Percentiles rank a stretch among this genome's conserved stretches.
Evolutionary conservation across 2,888 invertebrate species (phyloP).

Genomic region (Nowickia ferox): DNA sequence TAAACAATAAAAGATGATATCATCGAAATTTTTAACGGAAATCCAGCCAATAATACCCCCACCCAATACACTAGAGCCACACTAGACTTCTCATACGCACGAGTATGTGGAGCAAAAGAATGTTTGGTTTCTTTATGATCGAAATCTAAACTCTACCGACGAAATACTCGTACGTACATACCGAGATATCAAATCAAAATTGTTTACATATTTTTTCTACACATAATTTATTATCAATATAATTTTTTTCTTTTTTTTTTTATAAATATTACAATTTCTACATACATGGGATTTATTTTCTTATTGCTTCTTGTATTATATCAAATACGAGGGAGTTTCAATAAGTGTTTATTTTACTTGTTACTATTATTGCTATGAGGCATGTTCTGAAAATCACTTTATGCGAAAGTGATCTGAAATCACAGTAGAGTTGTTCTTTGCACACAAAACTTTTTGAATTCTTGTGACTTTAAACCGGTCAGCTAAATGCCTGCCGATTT

Average conservation of each 20-base stretch:
- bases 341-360: neutral
- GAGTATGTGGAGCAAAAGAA: constrained; percentile 23
- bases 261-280: constrained; percentile 37
- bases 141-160: constrained; percentile 18
- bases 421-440: no score
- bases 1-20: constrained; percentile 69
- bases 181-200: constrained; percentile 39
- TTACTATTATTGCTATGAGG: no score
- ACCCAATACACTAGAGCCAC: constrained; percentile 7
- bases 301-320: constrained; percentile 9
- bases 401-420: no score
- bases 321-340: neutral
- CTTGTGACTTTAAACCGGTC: no score
- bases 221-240: constrained; percentile 38
- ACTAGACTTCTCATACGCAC: neutral
- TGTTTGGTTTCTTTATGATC: constrained; percentile 33
- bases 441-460: no score
- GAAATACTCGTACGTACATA: neutral
- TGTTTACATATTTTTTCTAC: constrained; percentile 32
- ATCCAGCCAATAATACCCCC: constrained; percentile 48
- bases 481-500: no score
- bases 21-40: constrained; percentile 68
- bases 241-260: constrained; percentile 25
- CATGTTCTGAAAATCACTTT: no score
- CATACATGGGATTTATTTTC: constrained; percentile 28